A percentile compares a stretch with the other conserved stretches of the same genome.
Evolutionary conservation across 1,140 invertebrate species (phyloP).

Genomic region (Oryzaephilus surinamensis): DNA sequence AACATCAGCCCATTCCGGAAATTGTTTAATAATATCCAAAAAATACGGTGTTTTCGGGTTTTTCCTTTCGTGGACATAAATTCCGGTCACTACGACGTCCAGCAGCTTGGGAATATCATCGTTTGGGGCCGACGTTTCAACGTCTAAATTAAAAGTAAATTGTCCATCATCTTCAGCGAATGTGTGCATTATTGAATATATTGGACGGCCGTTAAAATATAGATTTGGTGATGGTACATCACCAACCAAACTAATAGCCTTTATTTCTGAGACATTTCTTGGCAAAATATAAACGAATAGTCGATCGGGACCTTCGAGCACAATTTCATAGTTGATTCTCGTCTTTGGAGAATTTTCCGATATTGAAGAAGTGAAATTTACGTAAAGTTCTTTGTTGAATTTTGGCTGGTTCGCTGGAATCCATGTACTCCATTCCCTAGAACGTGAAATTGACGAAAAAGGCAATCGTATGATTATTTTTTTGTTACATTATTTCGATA

Average conservation of each 20-base stretch:
- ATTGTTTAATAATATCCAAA: slow-evolving; percentile 25
- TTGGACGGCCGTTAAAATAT: slow-evolving; percentile 20
- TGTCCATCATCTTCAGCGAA: slow-evolving; percentile 20
- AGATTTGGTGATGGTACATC: slow-evolving; percentile 10
- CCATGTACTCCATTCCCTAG: slow-evolving; percentile 28
- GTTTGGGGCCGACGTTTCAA: slow-evolving; percentile 11
- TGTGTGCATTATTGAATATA: slow-evolving; percentile 26
- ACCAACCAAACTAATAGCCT: slow-evolving; percentile 24
- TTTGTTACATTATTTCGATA: slow-evolving; percentile 38
- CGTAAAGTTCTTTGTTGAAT: slow-evolving; percentile 16
- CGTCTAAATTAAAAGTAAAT: slow-evolving; percentile 26
- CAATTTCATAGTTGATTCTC: slow-evolving; percentile 19
- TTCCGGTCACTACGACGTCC: slow-evolving; percentile 25
- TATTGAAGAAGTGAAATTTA: slow-evolving; percentile 19
- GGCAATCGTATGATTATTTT: no score
- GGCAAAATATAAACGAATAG: slow-evolving; percentile 27
- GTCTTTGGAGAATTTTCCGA: slow-evolving; percentile 11
- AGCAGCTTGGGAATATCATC: slow-evolving; percentile 19
- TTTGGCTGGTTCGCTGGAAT: slow-evolving; percentile 29
- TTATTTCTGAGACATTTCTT: slow-evolving; percentile 20
- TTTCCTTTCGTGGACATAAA: slow-evolving; percentile 24
- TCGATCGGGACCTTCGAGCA: slow-evolving; percentile 26
- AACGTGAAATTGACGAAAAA: slow-evolving; percentile 12
- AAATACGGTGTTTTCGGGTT: slow-evolving; percentile 24
- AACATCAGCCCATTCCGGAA: slow-evolving; percentile 32